These are phyloP conservation scores for Agonopterix arenella DNA, from an alignment of 2,888 invertebrate species.

Conservation along the genomic window DNA sequence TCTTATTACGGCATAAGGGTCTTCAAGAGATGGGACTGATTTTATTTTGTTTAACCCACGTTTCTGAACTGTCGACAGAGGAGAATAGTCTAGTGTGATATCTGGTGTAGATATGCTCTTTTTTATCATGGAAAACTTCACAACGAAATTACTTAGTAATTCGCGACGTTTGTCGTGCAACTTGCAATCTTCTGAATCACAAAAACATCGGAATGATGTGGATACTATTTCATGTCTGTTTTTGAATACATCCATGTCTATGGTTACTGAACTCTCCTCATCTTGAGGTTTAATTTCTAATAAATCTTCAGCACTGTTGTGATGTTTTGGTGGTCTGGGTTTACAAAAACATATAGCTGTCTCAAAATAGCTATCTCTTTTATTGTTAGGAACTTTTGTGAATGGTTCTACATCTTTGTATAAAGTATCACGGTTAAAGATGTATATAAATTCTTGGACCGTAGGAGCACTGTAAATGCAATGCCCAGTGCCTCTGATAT, in stretches of 20 bases:
- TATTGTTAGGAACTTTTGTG: slow-evolving; percentile 42
- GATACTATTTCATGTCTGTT: slow-evolving; percentile 41
- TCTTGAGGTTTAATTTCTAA: slow-evolving; percentile 37
- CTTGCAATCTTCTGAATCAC: slow-evolving; percentile 52
- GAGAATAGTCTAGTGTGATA: slow-evolving; percentile 50
- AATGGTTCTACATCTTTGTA: slow-evolving; percentile 49
- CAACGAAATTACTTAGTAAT: slow-evolving; percentile 40
- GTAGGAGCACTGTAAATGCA: slow-evolving; percentile 65
- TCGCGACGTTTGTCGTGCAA: slow-evolving; percentile 53
- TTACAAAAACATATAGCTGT: slow-evolving; percentile 71
- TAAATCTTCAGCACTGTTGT: slow-evolving; percentile 65
- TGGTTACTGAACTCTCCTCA: slow-evolving; percentile 42
- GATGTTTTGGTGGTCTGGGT: slow-evolving; percentile 53
- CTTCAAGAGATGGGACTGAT: slow-evolving; percentile 56
- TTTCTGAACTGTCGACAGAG: slow-evolving; percentile 44
- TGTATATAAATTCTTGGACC: slow-evolving; percentile 60
- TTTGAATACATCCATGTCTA: slow-evolving; percentile 45
- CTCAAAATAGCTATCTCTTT: slow-evolving; percentile 60
- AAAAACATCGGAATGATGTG: slow-evolving; percentile 65
- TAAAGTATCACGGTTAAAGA: slow-evolving; percentile 66
- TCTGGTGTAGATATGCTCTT: slow-evolving; percentile 68
- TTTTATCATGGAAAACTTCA: slow-evolving; percentile 65
- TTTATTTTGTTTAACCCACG: slow-evolving; percentile 45
- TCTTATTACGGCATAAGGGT: slow-evolving; percentile 53
- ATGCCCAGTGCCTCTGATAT: slow-evolving; percentile 67